Conservation (phyloP, 2,113 vertebrate genomes). For the Acrocephalus arundinaceus region DNA sequence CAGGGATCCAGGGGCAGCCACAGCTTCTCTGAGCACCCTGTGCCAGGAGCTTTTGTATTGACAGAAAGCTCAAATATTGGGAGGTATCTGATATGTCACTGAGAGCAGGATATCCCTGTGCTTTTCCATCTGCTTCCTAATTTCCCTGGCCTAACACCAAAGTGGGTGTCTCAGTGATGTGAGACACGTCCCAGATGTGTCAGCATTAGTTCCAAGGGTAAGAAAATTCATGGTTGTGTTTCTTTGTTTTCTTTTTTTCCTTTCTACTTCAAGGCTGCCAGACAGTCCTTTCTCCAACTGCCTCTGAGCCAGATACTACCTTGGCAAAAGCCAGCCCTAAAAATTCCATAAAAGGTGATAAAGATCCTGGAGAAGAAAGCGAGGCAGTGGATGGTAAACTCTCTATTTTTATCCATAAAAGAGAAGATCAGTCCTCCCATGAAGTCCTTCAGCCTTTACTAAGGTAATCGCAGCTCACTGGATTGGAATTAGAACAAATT, state of each 20-base stretch:
- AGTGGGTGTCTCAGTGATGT: neutral
- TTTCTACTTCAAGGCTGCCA: slow-evolving; percentile 84
- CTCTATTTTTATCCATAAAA: slow-evolving; percentile 97
- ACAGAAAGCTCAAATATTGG: neutral
- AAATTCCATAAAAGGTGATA: slow-evolving; percentile 89
- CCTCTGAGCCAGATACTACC: slow-evolving; percentile 89
- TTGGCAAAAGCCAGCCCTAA: slow-evolving; percentile 89
- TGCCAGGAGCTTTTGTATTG: neutral
- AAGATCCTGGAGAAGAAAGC: slow-evolving; percentile 91
- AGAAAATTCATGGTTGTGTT: neutral
- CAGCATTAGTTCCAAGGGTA: neutral
- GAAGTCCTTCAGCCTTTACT: slow-evolving; percentile 96
- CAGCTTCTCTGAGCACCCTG: neutral
- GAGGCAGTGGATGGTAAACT: slow-evolving; percentile 97
- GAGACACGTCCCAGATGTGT: neutral
- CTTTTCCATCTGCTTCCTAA: neutral
- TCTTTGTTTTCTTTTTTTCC: neutral
- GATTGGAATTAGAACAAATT: neutral
- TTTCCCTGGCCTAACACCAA: neutral
- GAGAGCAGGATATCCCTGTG: neutral
- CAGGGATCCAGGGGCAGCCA: neutral
- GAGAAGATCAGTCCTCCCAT: slow-evolving; percentile 97
- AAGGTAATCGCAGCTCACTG: slow-evolving; percentile 76
- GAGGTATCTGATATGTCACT: neutral
- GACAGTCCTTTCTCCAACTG: slow-evolving; percentile 94